Evolutionary conservation across 2,797 vertebrate species (phyloP).

Genomic region (Muscicapa comitata): DNA sequence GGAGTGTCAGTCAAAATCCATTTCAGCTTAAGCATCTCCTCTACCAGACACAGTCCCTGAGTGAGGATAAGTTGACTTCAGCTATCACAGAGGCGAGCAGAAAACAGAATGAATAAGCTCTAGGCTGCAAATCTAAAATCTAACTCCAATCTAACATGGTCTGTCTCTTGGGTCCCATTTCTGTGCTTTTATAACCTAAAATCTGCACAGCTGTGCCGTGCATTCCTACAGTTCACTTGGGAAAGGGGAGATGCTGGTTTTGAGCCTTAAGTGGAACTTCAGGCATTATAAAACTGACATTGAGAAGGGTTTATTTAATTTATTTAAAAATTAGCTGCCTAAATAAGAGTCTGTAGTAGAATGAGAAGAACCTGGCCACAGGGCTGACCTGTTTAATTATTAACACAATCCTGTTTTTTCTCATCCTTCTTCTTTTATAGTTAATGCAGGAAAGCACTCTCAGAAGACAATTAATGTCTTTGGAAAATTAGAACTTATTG

Average conservation of each 20-base stretch:
- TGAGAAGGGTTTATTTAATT: not conserved
- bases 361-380: rapidly evolving
- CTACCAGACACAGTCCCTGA: not conserved
- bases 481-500: not conserved
- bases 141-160: not conserved
- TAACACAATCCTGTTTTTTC: not conserved
- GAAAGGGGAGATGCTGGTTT: not conserved
- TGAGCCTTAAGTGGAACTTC: not conserved
- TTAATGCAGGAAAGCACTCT: not conserved
- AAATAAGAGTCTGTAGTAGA: not conserved
- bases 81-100: not conserved
- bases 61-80: not conserved
- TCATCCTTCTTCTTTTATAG: not conserved
- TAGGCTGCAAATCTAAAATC: not conserved
- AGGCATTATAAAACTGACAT: not conserved
- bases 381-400: not conserved
- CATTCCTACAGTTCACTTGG: not conserved
- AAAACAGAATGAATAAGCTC: not conserved
- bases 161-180: not conserved
- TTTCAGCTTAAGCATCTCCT: not conserved
- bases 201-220: not conserved
- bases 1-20: not conserved
- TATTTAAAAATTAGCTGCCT: not conserved
- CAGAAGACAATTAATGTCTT: not conserved
- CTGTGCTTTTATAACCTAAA: not conserved